These are phyloP conservation scores for Tenualosa ilisha DNA, from an alignment of 2,797 vertebrate genomes.

Conservation along the genomic window DNA sequence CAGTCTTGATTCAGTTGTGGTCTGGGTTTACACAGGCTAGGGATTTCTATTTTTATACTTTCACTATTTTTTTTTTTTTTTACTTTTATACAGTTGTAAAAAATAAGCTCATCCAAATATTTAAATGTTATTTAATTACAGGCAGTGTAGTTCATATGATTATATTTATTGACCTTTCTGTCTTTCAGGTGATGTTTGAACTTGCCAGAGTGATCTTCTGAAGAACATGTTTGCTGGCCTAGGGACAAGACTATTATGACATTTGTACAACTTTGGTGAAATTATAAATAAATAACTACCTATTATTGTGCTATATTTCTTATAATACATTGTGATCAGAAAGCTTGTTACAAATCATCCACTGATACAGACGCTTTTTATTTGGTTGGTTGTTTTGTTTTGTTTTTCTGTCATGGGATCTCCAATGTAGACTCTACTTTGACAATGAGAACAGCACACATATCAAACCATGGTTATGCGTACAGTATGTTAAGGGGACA, in stretches of 20 bases:
- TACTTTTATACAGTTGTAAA: no score
- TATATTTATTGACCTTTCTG: conserved; percentile 32
- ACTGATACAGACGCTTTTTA: no score
- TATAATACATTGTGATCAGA: neutral
- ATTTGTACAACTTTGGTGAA: neutral
- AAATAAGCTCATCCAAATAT: no score
- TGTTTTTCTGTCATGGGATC: no score
- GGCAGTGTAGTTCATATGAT: neutral
- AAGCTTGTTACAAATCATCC: no score
- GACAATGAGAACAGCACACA: neutral
- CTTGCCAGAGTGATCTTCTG: conserved; percentile 89
- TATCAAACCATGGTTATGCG: neutral
- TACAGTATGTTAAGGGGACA: neutral
- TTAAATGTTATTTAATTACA: neutral
- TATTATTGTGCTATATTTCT: neutral
- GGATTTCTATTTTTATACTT: neutral
- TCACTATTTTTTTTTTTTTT: no score
- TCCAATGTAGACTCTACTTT: neutral
- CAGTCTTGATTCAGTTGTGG: no score
- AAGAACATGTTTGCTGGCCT: conserved; percentile 48
- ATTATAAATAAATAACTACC: no score
- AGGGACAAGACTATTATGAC: neutral
- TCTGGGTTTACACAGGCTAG: neutral
- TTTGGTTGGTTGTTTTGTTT: neutral
- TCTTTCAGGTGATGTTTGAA: conserved; percentile 92